These are phyloP conservation scores for Caracal caracal DNA, from an alignment of 2,113 vertebrate genomes.

Conservation along the genomic window DNA sequence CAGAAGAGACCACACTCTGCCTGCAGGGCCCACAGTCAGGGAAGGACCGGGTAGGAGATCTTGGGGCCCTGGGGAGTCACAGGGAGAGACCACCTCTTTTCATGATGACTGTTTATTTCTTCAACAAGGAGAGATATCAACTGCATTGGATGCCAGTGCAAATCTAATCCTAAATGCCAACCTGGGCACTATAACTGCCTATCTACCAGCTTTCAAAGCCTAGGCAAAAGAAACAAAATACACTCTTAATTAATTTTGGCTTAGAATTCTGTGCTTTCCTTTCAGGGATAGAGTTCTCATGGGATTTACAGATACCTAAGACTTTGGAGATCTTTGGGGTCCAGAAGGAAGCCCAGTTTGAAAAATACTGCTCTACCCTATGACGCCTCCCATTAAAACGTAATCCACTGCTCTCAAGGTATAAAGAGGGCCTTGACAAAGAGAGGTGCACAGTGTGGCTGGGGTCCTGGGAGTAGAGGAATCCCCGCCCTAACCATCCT, in stretches of 20 bases:
- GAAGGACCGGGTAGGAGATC: fast-evolving
- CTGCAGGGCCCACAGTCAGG: background rate
- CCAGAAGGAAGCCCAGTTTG: background rate
- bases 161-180: background rate
- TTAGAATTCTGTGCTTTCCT: background rate
- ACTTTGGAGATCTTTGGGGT: background rate
- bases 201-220: background rate
- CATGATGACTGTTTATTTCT: background rate
- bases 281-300: background rate
- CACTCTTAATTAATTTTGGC: background rate
- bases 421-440: background rate
- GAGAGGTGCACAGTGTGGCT: background rate
- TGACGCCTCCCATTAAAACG: background rate
- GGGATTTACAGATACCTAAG: background rate
- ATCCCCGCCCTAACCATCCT: background rate
- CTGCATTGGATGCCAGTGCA: background rate
- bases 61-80: fast-evolving
- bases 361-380: background rate
- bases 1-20: fast-evolving
- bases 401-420: background rate
- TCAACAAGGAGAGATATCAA: background rate
- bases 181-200: background rate
- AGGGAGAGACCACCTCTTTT: background rate
- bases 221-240: background rate
- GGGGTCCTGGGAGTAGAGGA: background rate